A percentile compares a stretch with the other conserved stretches of the same genome.
Evolutionary conservation across 35 echinoderm and acorn worm species (phyloP).

Genomic region (Heliocidaris tuberculata): DNA sequence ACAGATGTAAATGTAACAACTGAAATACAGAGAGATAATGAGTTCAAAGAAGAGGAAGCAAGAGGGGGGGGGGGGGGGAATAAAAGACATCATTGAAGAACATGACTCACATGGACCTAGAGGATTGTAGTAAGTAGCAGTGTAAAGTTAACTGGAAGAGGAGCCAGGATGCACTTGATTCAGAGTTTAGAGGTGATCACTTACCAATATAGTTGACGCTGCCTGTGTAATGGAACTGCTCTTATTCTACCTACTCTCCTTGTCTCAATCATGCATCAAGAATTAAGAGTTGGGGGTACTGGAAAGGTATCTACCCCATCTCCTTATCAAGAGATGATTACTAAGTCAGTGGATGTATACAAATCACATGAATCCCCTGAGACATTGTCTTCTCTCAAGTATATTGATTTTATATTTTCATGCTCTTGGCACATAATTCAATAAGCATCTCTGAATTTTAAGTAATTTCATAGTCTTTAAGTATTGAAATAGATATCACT

Average conservation of each 20-base stretch:
- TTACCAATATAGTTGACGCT: conserved; percentile 2
- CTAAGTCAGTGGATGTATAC: not conserved
- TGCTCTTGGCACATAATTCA: not conserved
- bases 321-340: not conserved
- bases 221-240: not conserved
- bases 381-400: not conserved
- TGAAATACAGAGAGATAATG: not conserved
- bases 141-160: not conserved
- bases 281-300: not conserved
- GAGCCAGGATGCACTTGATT: not conserved
- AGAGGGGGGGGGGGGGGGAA: not conserved
- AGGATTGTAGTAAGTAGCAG: not conserved
- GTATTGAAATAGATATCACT: too few species aligned
- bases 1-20: too few species aligned
- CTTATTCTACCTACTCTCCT: not conserved
- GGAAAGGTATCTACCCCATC: not conserved
- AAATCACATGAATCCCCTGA: not conserved
- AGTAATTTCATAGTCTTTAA: too few species aligned
- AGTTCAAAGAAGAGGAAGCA: not conserved
- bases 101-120: not conserved
- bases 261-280: not conserved
- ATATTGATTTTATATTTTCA: not conserved
- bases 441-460: too few species aligned
- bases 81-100: not conserved
- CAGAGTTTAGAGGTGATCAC: not conserved